Evolutionary conservation across 2,888 invertebrate genomes (phyloP).

Genomic region (Ophion ventricosus): DNA sequence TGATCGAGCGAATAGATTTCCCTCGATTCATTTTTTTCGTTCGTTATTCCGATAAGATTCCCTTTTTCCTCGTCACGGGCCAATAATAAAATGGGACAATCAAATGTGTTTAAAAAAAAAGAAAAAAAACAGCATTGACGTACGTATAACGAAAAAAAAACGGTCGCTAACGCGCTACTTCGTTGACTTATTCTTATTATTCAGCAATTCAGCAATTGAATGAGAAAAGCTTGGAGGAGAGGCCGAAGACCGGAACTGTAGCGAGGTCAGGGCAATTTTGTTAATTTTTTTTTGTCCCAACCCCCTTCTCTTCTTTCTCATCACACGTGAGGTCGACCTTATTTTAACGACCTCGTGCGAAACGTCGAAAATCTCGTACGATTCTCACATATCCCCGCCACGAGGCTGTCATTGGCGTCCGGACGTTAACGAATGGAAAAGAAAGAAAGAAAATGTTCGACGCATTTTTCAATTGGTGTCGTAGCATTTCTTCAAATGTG

Average conservation of each 20-base stretch:
- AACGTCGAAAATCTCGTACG: conserved; percentile 17
- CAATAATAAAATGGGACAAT: background rate
- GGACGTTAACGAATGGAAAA: conserved; percentile 7
- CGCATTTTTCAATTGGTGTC: background rate
- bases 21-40: background rate
- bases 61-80: no score
- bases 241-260: conserved; percentile 17
- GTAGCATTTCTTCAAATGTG: background rate
- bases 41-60: background rate
- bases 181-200: conserved; percentile 36
- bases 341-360: conserved; percentile 18
- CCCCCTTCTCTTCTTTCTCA: background rate
- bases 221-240: conserved; percentile 17
- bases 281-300: conserved; percentile 18
- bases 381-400: background rate
- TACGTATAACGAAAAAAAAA: conserved; percentile 5
- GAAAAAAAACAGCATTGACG: background rate
- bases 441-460: background rate
- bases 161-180: conserved; percentile 12
- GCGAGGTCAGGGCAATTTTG: conserved; percentile 46
- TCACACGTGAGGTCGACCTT: conserved; percentile 8
- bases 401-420: conserved; percentile 22
- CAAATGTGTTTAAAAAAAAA: background rate
- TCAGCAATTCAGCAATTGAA: conserved; percentile 5
- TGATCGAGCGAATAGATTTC: background rate